These are phyloP conservation scores for Xestobium rufovillosum DNA, from an alignment of 2,888 invertebrate species.

Conservation along the genomic window DNA sequence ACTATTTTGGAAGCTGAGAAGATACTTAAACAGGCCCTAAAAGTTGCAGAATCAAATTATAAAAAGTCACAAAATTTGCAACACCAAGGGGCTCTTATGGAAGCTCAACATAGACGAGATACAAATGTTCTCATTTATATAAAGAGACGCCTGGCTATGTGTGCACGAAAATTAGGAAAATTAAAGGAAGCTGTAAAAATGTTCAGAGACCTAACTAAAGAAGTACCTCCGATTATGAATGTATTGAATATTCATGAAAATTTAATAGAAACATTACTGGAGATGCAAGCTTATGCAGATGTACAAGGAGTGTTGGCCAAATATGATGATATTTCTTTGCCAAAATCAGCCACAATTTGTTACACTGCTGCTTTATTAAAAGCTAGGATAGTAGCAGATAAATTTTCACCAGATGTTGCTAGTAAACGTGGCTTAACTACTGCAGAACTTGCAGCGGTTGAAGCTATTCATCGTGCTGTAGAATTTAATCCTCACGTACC, in stretches of 20 bases:
- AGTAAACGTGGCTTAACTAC: slow-evolving; percentile 75
- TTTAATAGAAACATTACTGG: slow-evolving; percentile 87
- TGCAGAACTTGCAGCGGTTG: slow-evolving; percentile 87
- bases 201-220: slow-evolving; percentile 94
- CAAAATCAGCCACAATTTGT: slow-evolving; percentile 91
- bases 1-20: slow-evolving; percentile 85
- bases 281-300: slow-evolving; percentile 95
- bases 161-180: slow-evolving; percentile 87
- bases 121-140: slow-evolving; percentile 92
- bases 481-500: slow-evolving; percentile 98
- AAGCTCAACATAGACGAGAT: slow-evolving; percentile 77
- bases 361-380: slow-evolving; percentile 93
- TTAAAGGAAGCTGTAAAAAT: slow-evolving; percentile 93
- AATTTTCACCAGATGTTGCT: slow-evolving; percentile 79
- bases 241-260: slow-evolving; percentile 93
- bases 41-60: slow-evolving; percentile 70
- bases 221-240: slow-evolving; percentile 91
- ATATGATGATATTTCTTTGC: slow-evolving; percentile 89
- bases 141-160: slow-evolving; percentile 93
- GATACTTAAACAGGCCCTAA: slow-evolving; percentile 72
- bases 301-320: slow-evolving; percentile 88
- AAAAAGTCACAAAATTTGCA: slow-evolving; percentile 72
- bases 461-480: slow-evolving; percentile 90
- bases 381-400: slow-evolving; percentile 83
- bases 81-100: slow-evolving; percentile 66